Conservation (phyloP, 2,888 invertebrate genomes). For the Aleiodes alternator region DNA sequence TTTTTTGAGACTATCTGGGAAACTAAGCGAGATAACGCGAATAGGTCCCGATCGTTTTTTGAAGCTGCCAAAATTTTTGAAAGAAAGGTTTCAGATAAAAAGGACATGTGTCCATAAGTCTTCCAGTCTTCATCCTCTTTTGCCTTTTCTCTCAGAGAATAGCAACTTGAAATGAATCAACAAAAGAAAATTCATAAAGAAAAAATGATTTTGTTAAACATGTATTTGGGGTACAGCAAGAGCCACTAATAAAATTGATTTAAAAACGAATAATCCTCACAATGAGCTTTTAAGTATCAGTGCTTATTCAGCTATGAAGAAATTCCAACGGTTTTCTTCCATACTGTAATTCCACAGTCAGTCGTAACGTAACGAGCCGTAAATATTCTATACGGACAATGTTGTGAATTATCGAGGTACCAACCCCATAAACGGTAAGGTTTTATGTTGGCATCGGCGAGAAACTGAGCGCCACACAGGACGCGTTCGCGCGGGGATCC, state of each 20-base stretch:
- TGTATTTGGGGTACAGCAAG: neutral
- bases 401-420: constrained; percentile 72
- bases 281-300: constrained; percentile 15
- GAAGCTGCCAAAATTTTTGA: too few species aligned
- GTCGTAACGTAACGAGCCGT: constrained; percentile 67
- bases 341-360: constrained; percentile 13
- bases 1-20: too few species aligned
- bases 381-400: constrained; percentile 72
- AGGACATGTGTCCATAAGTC: too few species aligned
- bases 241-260: constrained; percentile 1
- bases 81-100: too few species aligned
- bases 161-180: too few species aligned
- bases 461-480: constrained; percentile 67
- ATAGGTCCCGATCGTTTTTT: too few species aligned
- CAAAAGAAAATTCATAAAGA: too few species aligned
- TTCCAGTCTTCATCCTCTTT: too few species aligned
- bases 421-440: constrained; percentile 70
- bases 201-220: too few species aligned
- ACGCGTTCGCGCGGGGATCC: constrained; percentile 49
- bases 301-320: constrained; percentile 24
- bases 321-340: constrained; percentile 13
- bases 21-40: too few species aligned
- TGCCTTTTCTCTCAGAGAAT: too few species aligned
- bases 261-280: neutral
- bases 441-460: constrained; percentile 69